Percentiles rank a stretch among this genome's conserved stretches.
These are phyloP conservation scores for Caiman crocodilus DNA, from an alignment of 2,797 vertebrate species.

Conservation along the genomic window DNA sequence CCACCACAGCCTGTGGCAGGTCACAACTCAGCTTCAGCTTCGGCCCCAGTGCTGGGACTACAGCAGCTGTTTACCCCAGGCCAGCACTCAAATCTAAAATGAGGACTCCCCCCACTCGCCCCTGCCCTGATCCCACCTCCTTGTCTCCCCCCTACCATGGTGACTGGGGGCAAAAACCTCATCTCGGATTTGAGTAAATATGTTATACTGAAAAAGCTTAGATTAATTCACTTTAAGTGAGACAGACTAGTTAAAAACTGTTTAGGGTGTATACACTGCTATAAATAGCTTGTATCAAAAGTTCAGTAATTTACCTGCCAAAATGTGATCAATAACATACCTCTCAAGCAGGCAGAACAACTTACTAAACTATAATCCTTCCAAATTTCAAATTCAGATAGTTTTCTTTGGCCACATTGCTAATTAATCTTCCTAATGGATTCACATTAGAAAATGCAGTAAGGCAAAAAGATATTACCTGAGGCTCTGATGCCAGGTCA, in stretches of 20 bases:
- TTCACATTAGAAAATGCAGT: conserved; percentile 32
- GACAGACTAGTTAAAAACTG: not conserved
- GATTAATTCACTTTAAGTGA: not conserved
- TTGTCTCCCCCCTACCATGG: no score
- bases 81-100: no score
- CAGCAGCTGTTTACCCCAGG: no score
- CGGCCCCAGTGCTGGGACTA: no score
- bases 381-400: not conserved
- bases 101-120: no score
- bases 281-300: not conserved
- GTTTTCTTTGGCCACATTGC: not conserved
- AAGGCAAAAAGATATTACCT: conserved; percentile 79
- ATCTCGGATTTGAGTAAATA: not conserved
- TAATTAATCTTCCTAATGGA: conserved; percentile 37
- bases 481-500: conserved; percentile 75
- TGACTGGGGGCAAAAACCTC: no score
- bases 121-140: no score
- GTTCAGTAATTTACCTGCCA: not conserved
- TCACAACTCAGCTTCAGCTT: no score
- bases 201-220: not conserved
- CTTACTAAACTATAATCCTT: not conserved
- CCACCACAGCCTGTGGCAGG: no score
- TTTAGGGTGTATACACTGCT: not conserved
- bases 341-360: not conserved
- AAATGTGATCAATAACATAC: not conserved